These are phyloP conservation scores for Eutrigla gurnardus DNA, from an alignment of 2,797 vertebrate species.

Conservation along the genomic window DNA sequence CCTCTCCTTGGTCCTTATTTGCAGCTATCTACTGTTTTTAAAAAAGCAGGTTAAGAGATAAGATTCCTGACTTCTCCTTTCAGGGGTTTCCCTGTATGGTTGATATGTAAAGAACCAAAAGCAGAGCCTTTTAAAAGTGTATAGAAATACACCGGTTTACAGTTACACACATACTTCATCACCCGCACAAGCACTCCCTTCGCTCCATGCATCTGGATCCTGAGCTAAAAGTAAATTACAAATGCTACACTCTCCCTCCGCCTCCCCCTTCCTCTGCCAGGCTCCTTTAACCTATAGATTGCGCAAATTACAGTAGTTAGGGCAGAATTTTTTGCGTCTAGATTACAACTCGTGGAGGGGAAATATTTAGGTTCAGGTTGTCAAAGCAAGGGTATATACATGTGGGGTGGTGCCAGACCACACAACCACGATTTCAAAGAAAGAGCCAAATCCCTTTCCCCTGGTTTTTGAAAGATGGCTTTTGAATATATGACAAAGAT, in stretches of 20 bases:
- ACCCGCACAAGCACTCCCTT: slow-evolving; percentile 6
- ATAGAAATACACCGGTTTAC: slow-evolving; percentile 21
- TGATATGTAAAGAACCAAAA: slow-evolving; percentile 10
- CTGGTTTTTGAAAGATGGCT: slow-evolving; percentile 29
- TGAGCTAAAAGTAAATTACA: slow-evolving; percentile 53
- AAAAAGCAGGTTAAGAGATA: too few species aligned
- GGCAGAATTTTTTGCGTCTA: slow-evolving; percentile 38
- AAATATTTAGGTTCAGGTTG: slow-evolving; percentile 75
- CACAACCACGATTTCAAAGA: slow-evolving; percentile 59
- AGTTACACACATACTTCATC: slow-evolving; percentile 23
- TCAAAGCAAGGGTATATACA: slow-evolving; percentile 56
- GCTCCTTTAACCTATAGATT: slow-evolving; percentile 65
- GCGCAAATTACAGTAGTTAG: slow-evolving; percentile 70
- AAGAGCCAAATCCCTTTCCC: slow-evolving; percentile 12
- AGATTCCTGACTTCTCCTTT: slow-evolving; percentile 1
- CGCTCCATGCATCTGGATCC: slow-evolving; percentile 49
- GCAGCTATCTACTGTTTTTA: too few species aligned
- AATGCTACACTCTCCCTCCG: slow-evolving; percentile 27
- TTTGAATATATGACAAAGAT: slow-evolving; percentile 20
- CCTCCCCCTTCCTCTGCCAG: neutral
- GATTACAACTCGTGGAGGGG: slow-evolving; percentile 65
- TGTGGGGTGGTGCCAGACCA: slow-evolving; percentile 64
- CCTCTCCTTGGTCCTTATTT: too few species aligned
- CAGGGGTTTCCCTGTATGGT: neutral
- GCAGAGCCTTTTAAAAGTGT: slow-evolving; percentile 3